A percentile compares a stretch with the other conserved stretches of the same genome.
Evolutionary conservation across 92 coral and sea anemone genomes (phyloP).

Genomic region (Virgularia gustaviana): DNA sequence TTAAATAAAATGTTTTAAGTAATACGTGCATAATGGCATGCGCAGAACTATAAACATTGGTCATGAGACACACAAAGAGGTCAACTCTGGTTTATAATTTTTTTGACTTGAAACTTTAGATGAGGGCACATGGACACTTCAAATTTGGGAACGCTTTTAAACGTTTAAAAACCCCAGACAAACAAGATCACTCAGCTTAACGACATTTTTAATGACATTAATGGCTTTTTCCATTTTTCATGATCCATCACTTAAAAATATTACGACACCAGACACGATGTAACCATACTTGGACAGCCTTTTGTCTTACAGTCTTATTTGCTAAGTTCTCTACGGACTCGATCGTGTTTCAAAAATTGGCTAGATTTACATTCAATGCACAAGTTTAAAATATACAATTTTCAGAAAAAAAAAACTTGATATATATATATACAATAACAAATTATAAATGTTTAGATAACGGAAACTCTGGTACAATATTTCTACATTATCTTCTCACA

Average conservation of each 20-base stretch:
- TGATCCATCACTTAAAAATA: not conserved
- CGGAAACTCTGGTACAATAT: not conserved
- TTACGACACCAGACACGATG: not conserved
- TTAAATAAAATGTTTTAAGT: too few species aligned
- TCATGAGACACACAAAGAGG: too few species aligned
- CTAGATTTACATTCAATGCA: constrained; percentile 29
- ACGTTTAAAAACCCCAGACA: too few species aligned
- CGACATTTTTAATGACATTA: too few species aligned
- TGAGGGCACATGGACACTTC: too few species aligned
- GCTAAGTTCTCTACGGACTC: not conserved
- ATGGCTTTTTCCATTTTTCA: too few species aligned
- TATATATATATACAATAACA: constrained; percentile 26
- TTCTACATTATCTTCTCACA: not conserved
- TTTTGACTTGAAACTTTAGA: too few species aligned
- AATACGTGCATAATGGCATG: too few species aligned
- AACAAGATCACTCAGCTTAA: too few species aligned
- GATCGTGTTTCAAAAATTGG: constrained; percentile 4
- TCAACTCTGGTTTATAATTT: too few species aligned
- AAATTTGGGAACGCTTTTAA: too few species aligned
- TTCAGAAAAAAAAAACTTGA: constrained; percentile 10
- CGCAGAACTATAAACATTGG: too few species aligned
- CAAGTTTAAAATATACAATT: constrained; percentile 23
- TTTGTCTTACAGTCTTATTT: not conserved
- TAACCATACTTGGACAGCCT: not conserved
- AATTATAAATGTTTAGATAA: constrained; percentile 18